These are phyloP conservation scores for Eurois occulta DNA, from an alignment of 2,888 invertebrate genomes.

Conservation along the genomic window DNA sequence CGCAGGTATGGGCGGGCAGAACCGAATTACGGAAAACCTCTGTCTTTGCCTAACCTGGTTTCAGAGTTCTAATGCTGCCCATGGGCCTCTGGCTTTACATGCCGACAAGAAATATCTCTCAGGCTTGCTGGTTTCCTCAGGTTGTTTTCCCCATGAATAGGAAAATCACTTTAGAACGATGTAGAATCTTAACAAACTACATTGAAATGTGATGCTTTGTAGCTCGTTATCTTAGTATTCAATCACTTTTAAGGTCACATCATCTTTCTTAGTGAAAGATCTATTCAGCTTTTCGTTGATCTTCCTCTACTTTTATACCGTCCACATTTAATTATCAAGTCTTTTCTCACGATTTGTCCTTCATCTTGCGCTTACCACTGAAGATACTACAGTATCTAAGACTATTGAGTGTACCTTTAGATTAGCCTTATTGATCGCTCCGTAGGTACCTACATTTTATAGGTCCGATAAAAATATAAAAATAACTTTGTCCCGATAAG, in stretches of 20 bases:
- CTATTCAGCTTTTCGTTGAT: not conserved
- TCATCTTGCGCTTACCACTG: not conserved
- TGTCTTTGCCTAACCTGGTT: not conserved
- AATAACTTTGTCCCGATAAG: not conserved
- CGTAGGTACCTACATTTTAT: not conserved
- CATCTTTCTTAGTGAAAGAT: not conserved
- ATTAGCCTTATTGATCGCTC: not conserved
- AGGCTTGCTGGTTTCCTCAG: not conserved
- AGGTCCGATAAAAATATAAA: not conserved
- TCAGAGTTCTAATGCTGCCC: not conserved
- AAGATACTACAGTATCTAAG: not conserved
- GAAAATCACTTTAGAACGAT: not conserved
- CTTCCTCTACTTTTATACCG: not conserved
- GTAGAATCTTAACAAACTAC: too few species aligned
- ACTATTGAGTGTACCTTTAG: not conserved
- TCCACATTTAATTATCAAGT: not conserved
- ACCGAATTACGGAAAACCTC: not conserved
- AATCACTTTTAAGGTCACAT: not conserved
- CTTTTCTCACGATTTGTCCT: not conserved
- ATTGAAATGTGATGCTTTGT: not conserved
- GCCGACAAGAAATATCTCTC: not conserved
- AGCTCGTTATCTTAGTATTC: not conserved
- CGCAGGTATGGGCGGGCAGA: not conserved
- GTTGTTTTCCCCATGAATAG: not conserved
- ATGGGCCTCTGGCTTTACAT: not conserved